A percentile compares a stretch with the other conserved stretches of the same genome.
Evolutionary conservation across 2,888 invertebrate genomes (phyloP).

Genomic region (Steinernema carpocapsae): DNA sequence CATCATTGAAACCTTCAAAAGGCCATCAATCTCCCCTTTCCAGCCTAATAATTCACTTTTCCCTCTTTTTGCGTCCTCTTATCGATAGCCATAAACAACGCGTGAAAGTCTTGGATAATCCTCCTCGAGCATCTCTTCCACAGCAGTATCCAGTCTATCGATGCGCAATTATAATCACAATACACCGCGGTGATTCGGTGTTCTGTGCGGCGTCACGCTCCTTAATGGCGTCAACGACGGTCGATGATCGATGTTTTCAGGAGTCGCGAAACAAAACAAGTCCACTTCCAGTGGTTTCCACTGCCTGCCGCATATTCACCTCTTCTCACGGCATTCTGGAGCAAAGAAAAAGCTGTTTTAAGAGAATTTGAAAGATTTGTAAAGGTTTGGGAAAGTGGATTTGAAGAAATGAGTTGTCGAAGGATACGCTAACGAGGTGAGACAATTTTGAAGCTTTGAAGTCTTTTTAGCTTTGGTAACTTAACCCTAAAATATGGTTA

Average conservation of each 20-base stretch:
- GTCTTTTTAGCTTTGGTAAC: too few species aligned
- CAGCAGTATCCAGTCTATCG: not conserved
- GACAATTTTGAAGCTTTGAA: too few species aligned
- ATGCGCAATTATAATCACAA: constrained; percentile 31
- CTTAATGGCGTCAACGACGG: constrained; percentile 28
- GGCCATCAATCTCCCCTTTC: too few species aligned
- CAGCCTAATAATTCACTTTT: too few species aligned
- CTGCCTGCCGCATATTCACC: not conserved
- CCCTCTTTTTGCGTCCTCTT: too few species aligned
- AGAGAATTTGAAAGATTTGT: too few species aligned
- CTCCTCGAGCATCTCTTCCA: not conserved
- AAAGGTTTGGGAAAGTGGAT: too few species aligned
- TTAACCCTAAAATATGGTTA: too few species aligned
- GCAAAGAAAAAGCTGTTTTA: not conserved
- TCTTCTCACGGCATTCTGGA: constrained; percentile 3
- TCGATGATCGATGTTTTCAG: constrained; percentile 28
- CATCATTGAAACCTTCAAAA: too few species aligned
- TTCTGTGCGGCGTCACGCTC: constrained; percentile 21
- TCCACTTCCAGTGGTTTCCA: not conserved
- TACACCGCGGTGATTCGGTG: not conserved
- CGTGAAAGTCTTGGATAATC: not conserved
- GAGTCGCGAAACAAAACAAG: constrained; percentile 7
- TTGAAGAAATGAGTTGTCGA: too few species aligned
- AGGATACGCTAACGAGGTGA: too few species aligned
- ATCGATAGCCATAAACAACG: too few species aligned